Conservation (phyloP, 2,888 invertebrate genomes). For the Muscina levida region DNA sequence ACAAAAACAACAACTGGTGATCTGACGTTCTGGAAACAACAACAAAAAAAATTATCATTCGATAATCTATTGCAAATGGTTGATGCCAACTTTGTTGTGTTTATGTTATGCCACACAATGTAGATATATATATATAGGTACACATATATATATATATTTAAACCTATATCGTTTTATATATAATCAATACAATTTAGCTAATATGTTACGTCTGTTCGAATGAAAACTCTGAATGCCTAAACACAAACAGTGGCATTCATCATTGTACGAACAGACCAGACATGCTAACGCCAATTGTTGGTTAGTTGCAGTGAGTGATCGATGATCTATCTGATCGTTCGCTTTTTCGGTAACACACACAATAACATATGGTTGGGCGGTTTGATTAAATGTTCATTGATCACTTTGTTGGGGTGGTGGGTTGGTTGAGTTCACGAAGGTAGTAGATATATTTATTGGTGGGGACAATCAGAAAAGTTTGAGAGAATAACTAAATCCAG, state of each 20-base stretch:
- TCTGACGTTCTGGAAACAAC: too few relatives aligned
- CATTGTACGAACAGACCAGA: neutral
- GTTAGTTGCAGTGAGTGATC: neutral
- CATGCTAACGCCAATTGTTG: slow-evolving; percentile 38
- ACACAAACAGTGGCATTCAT: neutral
- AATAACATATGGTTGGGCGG: neutral
- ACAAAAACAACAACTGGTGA: too few relatives aligned
- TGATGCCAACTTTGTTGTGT: slow-evolving; percentile 35
- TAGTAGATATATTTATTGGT: too few relatives aligned
- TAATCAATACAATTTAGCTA: slow-evolving; percentile 13
- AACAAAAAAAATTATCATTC: too few relatives aligned
- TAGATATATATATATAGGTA: too few relatives aligned
- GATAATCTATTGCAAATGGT: slow-evolving; percentile 9
- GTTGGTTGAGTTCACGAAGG: too few relatives aligned
- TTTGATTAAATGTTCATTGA: slow-evolving; percentile 17
- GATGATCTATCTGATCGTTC: too few relatives aligned
- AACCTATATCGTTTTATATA: neutral
- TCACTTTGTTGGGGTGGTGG: slow-evolving; percentile 16
- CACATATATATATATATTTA: slow-evolving; percentile 2
- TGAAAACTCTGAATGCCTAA: neutral
- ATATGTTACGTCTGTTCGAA: slow-evolving; percentile 27
- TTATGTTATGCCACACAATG: too few relatives aligned
- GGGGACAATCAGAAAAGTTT: too few relatives aligned
- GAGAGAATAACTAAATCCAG: too few relatives aligned
- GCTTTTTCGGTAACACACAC: too few relatives aligned